These are phyloP conservation scores for Caerostris darwini DNA, from an alignment of 1,140 invertebrate genomes.

Conservation along the genomic window DNA sequence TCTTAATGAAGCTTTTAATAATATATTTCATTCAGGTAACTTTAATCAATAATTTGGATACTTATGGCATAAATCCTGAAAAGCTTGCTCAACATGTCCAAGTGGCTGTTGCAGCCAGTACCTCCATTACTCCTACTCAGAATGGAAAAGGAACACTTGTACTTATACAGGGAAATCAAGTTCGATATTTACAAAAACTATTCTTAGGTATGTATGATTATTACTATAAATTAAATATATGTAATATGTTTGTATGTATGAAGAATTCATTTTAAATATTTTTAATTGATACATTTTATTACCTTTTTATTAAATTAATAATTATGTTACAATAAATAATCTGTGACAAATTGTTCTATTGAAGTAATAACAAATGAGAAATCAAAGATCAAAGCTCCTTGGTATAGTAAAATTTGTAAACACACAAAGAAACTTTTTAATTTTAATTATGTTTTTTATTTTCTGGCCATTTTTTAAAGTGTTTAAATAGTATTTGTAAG, in stretches of 20 bases:
- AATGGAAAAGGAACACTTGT: slow-evolving; percentile 90
- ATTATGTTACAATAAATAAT: background rate
- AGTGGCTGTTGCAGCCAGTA: slow-evolving; percentile 91
- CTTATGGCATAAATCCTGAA: slow-evolving; percentile 90
- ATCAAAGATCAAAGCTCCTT: too few relatives aligned
- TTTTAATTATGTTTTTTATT: too few relatives aligned
- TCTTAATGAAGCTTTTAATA: background rate
- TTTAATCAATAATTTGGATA: slow-evolving; percentile 92
- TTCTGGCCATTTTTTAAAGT: too few relatives aligned
- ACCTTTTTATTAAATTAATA: background rate
- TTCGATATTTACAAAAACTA: slow-evolving; percentile 88
- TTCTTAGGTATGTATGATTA: slow-evolving; percentile 84
- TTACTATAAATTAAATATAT: background rate
- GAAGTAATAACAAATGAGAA: too few relatives aligned
- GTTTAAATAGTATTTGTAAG: too few relatives aligned
- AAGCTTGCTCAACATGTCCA: slow-evolving; percentile 92
- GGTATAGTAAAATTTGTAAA: too few relatives aligned
- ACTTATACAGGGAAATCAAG: slow-evolving; percentile 95
- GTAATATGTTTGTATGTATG: background rate
- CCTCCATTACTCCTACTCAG: slow-evolving; percentile 88
- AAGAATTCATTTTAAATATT: background rate
- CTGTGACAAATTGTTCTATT: too few relatives aligned
- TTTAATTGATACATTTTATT: too few relatives aligned
- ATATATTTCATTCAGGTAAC: slow-evolving; percentile 87
- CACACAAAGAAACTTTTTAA: too few relatives aligned